These are phyloP conservation scores for Phrynocephalus versicolor DNA, from an alignment of 2,113 vertebrate species.

Conservation along the genomic window DNA sequence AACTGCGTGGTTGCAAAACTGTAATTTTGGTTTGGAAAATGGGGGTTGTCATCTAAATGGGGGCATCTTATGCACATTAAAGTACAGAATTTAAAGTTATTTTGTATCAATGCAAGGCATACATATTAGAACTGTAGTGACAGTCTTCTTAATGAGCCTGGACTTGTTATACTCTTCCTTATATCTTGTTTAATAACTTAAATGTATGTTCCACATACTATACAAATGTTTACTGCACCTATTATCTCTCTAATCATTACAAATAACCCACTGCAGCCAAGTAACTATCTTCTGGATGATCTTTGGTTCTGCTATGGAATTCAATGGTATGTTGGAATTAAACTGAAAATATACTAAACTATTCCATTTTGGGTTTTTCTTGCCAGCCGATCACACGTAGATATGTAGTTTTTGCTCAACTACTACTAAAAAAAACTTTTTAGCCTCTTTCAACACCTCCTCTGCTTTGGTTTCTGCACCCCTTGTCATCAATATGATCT, in stretches of 20 bases:
- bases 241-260: not conserved
- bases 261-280: not conserved
- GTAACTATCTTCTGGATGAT: not conserved
- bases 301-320: slow-evolving; percentile 13
- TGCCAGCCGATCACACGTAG: not conserved
- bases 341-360: slow-evolving; percentile 12
- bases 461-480: not conserved
- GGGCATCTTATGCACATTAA: too few species aligned
- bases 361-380: not conserved
- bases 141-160: not conserved
- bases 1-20: too few species aligned
- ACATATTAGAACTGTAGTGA: not conserved
- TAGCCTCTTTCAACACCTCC: not conserved
- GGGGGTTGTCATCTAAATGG: too few species aligned
- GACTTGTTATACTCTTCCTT: not conserved
- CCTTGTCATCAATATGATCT: not conserved
- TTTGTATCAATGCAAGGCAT: not conserved
- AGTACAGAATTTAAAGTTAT: not conserved
- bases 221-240: not conserved
- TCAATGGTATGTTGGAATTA: not conserved
- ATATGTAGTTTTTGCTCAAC: not conserved
- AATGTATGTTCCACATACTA: not conserved
- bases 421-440: not conserved
- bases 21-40: too few species aligned
- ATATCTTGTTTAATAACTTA: not conserved